Percentiles rank a stretch among this genome's conserved stretches.
These are phyloP conservation scores for Fopius arisanus DNA, from an alignment of 1,140 invertebrate genomes.

Conservation along the genomic window DNA sequence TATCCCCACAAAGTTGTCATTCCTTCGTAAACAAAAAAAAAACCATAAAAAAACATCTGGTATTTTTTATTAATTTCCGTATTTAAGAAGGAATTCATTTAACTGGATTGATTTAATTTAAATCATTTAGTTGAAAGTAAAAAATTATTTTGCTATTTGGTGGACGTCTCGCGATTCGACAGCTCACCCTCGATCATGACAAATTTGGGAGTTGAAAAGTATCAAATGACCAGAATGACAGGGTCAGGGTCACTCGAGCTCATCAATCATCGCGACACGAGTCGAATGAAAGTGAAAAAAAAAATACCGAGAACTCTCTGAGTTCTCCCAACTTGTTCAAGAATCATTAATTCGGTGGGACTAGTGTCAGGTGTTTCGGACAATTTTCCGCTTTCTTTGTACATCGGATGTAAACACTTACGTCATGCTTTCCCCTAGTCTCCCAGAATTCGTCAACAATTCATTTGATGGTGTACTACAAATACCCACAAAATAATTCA, in stretches of 20 bases:
- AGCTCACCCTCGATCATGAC: no score
- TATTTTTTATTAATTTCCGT: no score
- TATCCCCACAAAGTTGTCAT: constrained; percentile 42
- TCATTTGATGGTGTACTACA: no score
- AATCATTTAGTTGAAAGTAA: no score
- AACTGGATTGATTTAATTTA: no score
- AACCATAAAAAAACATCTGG: no score
- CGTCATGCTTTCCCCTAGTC: neutral
- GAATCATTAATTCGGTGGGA: neutral
- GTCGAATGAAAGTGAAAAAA: neutral
- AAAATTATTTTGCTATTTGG: no score
- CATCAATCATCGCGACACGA: neutral
- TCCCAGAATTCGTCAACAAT: no score
- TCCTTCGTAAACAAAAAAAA: neutral
- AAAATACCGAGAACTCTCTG: neutral
- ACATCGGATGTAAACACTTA: neutral
- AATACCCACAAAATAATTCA: no score
- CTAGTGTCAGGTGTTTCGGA: neutral
- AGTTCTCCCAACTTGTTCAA: neutral
- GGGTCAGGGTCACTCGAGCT: neutral
- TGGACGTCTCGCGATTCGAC: no score
- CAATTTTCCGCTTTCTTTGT: neutral
- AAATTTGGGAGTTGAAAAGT: neutral
- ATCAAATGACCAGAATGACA: neutral
- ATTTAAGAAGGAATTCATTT: no score